phyloP scores from a whole-genome alignment of 2,113 vertebrate species.

The Xenopus laevis region DNA sequence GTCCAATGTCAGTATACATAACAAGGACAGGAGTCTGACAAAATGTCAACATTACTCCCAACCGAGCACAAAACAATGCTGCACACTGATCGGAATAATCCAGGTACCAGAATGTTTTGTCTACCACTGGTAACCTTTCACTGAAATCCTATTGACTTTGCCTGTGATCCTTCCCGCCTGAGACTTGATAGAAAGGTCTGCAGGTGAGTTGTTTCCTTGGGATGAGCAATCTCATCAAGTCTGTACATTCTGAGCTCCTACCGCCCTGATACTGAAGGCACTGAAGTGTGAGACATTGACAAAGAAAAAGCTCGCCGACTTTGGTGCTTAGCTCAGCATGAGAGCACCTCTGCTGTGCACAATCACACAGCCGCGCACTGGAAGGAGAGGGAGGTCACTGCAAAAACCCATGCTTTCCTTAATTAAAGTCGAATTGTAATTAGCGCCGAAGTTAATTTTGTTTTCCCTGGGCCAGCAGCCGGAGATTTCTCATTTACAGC shows the following conservation, averaged over 20 bases:
- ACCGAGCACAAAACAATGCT: no score
- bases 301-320: slow-evolving; percentile 10
- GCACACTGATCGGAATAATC: no score
- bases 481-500: slow-evolving; percentile 31
- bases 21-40: no score
- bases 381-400: slow-evolving; percentile 17
- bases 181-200: background rate
- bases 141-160: background rate
- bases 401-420: slow-evolving; percentile 30
- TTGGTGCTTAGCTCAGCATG: slow-evolving; percentile 37
- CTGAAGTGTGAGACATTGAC: slow-evolving; percentile 28
- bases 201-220: no score
- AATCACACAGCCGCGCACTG: background rate
- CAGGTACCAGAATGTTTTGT: no score
- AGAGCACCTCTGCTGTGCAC: slow-evolving; percentile 12
- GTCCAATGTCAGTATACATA: no score
- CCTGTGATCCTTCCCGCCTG: background rate
- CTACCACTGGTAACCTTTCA: no score
- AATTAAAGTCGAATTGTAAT: slow-evolving; percentile 46
- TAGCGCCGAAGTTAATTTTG: slow-evolving; percentile 35
- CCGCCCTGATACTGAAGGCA: background rate
- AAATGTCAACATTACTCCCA: no score
- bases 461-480: slow-evolving; percentile 30
- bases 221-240: slow-evolving; percentile 33
- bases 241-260: background rate